Evolutionary conservation across 2,888 invertebrate species (phyloP), one percentile per base, ranked within the genome.

Genomic region (Serrognathus titanus): DNA sequence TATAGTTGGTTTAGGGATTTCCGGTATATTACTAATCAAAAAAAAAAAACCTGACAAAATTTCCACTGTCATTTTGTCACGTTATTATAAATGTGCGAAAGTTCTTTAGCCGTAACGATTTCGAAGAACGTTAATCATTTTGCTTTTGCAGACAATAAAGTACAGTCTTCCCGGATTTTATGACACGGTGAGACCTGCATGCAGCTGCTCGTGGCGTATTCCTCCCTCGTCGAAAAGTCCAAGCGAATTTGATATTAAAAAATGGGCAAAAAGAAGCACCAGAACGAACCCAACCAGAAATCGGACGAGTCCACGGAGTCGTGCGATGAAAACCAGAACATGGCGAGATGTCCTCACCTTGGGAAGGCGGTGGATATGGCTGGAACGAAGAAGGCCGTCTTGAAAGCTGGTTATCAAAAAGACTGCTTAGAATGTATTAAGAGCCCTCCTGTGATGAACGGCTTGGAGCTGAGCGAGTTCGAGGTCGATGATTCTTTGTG

Each of bases 261-360:
- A 75, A 89, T 89, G 89, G 86, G 84, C 56, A 89, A 87, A 79
- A 89, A 87, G 81, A 84, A 87, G 80, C 84, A 87, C 75, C 88
- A 89, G 73, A 81, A 81, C 63, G 87, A 87, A 67, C 85, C 83
- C 37, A 84, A 81, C 64, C 85, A 85, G 63, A 80, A 80, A 52
- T 84, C 83, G 68, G 85, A 84, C 63, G 80, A 79, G 37, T 88
- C 89, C 3, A 87, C 88, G 0, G 89, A 89, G 69, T 88, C 88
- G 12, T 85, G 85, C 64, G 88, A 88, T 62, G 89, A 89, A 73
- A 73, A 75, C 62, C 84, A 82, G 69, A 81, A 82, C 68, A 80
- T 79, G 60, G 79, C 81, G 58, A 81, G 82, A 70, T 91, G 91
- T 73, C 80, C 80, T 66, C 91, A 92, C 76, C 82, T 89, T 53